phyloP scores from a whole-genome alignment of 2,888 invertebrate species.

The Strigamia crassipes region DNA sequence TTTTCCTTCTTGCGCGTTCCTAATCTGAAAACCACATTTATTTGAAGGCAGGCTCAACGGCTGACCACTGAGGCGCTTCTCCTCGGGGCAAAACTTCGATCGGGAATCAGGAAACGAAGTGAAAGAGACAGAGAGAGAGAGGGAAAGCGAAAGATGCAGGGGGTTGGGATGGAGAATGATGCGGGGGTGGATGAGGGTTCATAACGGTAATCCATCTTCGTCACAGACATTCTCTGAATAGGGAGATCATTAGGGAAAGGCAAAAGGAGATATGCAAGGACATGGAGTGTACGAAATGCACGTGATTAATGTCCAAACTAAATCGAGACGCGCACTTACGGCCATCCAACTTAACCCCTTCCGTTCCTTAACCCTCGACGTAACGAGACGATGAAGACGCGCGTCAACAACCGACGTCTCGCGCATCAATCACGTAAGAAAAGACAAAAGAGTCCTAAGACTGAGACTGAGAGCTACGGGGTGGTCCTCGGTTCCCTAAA shows the following conservation, averaged over 20 bases:
- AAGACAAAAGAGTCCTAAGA: conserved; percentile 34
- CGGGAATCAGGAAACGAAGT: conserved; percentile 42
- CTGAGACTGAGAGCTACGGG: conserved; percentile 10
- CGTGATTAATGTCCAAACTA: conserved; percentile 46
- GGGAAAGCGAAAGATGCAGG: neutral
- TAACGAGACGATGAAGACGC: conserved; percentile 35
- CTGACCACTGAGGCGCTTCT: conserved; percentile 37
- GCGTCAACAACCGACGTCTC: conserved; percentile 31
- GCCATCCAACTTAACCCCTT: conserved; percentile 31
- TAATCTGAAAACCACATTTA: conserved; percentile 45
- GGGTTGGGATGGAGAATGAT: conserved; percentile 21
- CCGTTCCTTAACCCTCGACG: conserved; percentile 28
- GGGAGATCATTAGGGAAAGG: conserved; percentile 47
- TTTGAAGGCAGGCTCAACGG: conserved; percentile 41
- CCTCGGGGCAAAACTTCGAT: conserved; percentile 42
- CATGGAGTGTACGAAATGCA: conserved; percentile 10
- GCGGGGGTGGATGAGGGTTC: conserved; percentile 43
- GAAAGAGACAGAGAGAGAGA: neutral
- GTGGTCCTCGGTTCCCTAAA: neutral
- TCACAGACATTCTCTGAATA: conserved; percentile 46
- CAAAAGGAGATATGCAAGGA: conserved; percentile 46
- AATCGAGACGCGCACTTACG: conserved; percentile 28
- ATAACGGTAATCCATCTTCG: conserved; percentile 48
- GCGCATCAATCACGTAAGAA: conserved; percentile 11
- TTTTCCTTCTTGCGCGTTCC: neutral